Percentiles rank a stretch among this genome's conserved stretches.
phyloP scores from a whole-genome alignment of 2,797 vertebrate species.

The Silurus aristotelis region DNA sequence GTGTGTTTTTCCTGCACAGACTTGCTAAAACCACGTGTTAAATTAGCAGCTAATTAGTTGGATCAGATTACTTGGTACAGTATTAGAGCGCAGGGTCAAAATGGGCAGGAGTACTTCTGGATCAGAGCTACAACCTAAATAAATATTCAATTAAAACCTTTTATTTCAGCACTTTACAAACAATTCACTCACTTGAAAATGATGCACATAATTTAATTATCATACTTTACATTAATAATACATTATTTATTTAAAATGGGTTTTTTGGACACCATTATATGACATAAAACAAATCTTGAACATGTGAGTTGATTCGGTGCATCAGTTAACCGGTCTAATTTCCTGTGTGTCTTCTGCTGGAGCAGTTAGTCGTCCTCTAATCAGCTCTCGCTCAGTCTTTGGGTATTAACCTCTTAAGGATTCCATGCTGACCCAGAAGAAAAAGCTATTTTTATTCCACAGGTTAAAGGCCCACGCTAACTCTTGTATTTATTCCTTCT shows the following conservation, averaged over 20 bases:
- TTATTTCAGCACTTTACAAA: not conserved
- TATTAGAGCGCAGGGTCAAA: not conserved
- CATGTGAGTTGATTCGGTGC: too few species aligned
- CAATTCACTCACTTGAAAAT: not conserved
- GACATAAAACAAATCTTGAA: not conserved
- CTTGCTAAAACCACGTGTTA: not conserved
- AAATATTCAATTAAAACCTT: not conserved
- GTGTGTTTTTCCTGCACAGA: not conserved
- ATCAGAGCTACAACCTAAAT: not conserved
- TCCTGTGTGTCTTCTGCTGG: conserved; percentile 20
- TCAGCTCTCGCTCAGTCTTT: conserved; percentile 39
- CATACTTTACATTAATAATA: not conserved
- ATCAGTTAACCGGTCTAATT: conserved; percentile 14
- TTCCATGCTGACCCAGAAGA: conserved; percentile 33
- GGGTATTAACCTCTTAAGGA: conserved; percentile 50
- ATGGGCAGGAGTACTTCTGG: not conserved
- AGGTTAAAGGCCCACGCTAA: not conserved
- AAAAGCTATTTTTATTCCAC: conserved; percentile 36
- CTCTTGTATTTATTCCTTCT: not conserved
- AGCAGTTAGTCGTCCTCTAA: conserved; percentile 42
- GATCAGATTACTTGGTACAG: not conserved
- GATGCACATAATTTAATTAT: not conserved
- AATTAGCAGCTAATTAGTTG: not conserved
- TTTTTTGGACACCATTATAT: not conserved
- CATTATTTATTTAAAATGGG: not conserved